Evolutionary conservation across 2,797 vertebrate genomes (phyloP).

Genomic region (Lepilemur ruficaudatus): DNA sequence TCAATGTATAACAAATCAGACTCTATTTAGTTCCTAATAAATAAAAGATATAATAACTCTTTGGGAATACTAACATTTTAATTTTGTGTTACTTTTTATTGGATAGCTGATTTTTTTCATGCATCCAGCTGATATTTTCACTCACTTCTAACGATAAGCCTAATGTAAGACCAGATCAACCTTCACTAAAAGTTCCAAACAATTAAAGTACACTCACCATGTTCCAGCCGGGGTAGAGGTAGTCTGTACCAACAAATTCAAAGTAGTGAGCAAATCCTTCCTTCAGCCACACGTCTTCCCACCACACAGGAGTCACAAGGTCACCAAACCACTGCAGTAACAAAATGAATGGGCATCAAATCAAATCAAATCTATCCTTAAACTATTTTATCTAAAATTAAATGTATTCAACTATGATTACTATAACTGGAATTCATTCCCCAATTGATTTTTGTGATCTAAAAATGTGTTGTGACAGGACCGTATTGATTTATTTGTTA

Average conservation of each 20-base stretch:
- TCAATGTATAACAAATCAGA: neutral
- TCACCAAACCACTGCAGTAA: slow-evolving; percentile 96
- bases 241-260: slow-evolving; percentile 97
- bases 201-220: slow-evolving; percentile 89
- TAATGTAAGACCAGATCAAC: slow-evolving; percentile 6
- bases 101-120: slow-evolving; percentile 57
- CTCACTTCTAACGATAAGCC: neutral
- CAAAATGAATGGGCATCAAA: slow-evolving; percentile 51
- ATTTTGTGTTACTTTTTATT: slow-evolving; percentile 73
- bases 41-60: slow-evolving; percentile 54
- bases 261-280: slow-evolving; percentile 99
- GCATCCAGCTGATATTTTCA: slow-evolving; percentile 63
- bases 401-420: neutral
- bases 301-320: slow-evolving; percentile 98
- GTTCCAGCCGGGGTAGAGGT: slow-evolving; percentile 98
- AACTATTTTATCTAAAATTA: slow-evolving; percentile 37
- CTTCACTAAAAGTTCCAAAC: neutral
- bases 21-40: slow-evolving; percentile 68
- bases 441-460: neutral
- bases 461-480: neutral
- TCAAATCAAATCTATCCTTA: neutral
- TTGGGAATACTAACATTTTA: slow-evolving; percentile 65
- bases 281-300: slow-evolving; percentile 99
- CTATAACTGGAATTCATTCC: slow-evolving; percentile 18
- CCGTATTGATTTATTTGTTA: neutral